phyloP scores from a whole-genome alignment of 2,113 vertebrate genomes.

The Heptranchias perlo region DNA sequence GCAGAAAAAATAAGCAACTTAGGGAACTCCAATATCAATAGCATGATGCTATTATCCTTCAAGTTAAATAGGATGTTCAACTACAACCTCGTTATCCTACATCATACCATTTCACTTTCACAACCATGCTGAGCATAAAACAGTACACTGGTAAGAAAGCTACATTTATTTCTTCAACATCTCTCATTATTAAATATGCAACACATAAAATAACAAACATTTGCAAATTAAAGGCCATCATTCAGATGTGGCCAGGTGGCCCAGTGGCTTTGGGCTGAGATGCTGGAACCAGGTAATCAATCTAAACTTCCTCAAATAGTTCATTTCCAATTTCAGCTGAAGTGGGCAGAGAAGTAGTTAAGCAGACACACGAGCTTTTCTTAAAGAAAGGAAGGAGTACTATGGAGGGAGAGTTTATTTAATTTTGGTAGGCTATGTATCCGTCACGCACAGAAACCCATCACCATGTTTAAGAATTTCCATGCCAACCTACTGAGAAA shows the following conservation, averaged over 20 bases:
- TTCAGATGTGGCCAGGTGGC: background rate
- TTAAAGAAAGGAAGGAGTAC: background rate
- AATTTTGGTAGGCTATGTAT: background rate
- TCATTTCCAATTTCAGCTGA: background rate
- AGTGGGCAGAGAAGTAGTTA: background rate
- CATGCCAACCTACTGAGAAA: background rate
- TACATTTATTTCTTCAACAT: background rate
- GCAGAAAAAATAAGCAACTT: background rate
- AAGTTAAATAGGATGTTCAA: background rate
- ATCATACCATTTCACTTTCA: background rate
- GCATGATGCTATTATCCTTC: background rate
- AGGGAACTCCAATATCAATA: background rate
- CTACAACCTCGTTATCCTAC: background rate
- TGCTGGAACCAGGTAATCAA: background rate
- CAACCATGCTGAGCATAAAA: background rate
- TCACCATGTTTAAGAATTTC: background rate
- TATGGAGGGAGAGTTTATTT: background rate
- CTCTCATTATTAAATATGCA: background rate
- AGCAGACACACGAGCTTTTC: background rate
- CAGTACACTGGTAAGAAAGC: no score
- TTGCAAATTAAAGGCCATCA: background rate
- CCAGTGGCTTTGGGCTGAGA: no score
- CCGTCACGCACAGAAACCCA: background rate
- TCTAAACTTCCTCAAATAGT: background rate
- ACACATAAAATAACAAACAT: background rate